These are phyloP conservation scores for Encarsia formosa DNA, from an alignment of 2,888 invertebrate species.

Conservation along the genomic window DNA sequence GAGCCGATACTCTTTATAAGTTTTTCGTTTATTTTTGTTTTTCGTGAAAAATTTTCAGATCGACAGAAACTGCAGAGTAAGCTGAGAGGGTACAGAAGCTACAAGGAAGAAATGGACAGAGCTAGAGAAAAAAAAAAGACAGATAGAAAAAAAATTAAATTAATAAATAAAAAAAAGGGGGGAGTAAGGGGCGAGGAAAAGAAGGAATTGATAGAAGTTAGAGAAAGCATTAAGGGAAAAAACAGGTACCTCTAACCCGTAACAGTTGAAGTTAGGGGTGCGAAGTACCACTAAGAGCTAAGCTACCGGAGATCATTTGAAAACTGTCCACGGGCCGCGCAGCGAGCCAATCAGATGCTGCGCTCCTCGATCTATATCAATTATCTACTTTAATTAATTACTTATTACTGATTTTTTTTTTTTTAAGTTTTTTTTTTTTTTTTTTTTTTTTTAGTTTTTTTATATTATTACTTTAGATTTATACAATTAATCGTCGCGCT, in stretches of 20 bases:
- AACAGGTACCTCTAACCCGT: conserved; percentile 36
- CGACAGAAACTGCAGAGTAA: conserved; percentile 13
- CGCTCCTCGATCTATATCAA: conserved; percentile 49
- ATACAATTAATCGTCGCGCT: conserved; percentile 41
- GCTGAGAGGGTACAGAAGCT: too few relatives aligned
- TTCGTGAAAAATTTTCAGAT: conserved; percentile 16
- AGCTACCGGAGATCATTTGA: conserved; percentile 53
- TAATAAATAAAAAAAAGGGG: conserved; percentile 2
- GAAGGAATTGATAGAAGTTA: conserved; percentile 28
- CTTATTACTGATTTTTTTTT: conserved; percentile 41
- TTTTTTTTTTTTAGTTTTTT: neutral
- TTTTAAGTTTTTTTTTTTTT: neutral
- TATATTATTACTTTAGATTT: conserved; percentile 39
- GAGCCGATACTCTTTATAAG: conserved; percentile 9
- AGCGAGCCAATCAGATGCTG: conserved; percentile 50
- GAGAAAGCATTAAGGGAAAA: conserved; percentile 30
- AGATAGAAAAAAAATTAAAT: too few relatives aligned
- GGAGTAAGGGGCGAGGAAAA: conserved; percentile 15
- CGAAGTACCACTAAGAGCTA: conserved; percentile 49
- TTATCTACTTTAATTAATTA: conserved; percentile 50
- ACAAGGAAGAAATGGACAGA: conserved; percentile 6
- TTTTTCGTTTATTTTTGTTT: too few relatives aligned
- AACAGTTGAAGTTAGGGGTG: conserved; percentile 34
- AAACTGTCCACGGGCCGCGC: conserved; percentile 52
- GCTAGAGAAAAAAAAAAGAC: conserved; percentile 6